Base-by-base conservation (phyloP, 1,140 invertebrate genomes). In the Cheumatopsyche charites region DNA sequence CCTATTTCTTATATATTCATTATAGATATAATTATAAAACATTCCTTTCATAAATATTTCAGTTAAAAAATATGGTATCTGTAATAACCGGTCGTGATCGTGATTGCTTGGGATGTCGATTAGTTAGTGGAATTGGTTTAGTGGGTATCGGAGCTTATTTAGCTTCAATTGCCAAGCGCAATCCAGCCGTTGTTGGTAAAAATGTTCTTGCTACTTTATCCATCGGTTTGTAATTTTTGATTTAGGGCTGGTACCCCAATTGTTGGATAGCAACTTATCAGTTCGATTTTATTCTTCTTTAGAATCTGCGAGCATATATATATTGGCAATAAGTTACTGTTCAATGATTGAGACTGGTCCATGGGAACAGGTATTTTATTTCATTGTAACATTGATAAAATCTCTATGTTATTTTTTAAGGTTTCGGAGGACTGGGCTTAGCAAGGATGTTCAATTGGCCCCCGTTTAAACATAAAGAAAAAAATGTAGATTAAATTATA, bases 91-190 rank as follows among this genome's bases (percentile, higher is more conserved):
- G 71, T n/a, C 62, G 75, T 23, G 67, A 76, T 23, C 66, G 75
- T 15, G 73, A 74, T 63, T 76, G 75, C 41, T 43, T 55, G 12
- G 67, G 47, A 21, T 76, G 75, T 45, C 71, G 75, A 61, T 9
- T 65, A 19, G 29, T 74, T 3, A 71, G 75, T 62, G 75, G 75
- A 17, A 17, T 61, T 17, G 75, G 75, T 9, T 42, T 76, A 13
- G 47, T 76, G 11, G 75, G 75, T 7, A 74, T 76, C 21, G 75
- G 73, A 23, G 67, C 26, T 9, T 76, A 74, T 66, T 17, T 76
- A 11, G 72, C 47, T 9, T 67, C 61, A 9, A 66, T 72, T 62
- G 55, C 70, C 13, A 62, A 43, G 43, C 62, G 63, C 26, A 76
- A 76, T 41, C 69, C 45, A 42, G 67, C 65, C 4, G n/a, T n/a